Evolutionary conservation across 37 sponge, comb jelly and placozoan species (phyloP).

Genomic region (Crambe crambe): DNA sequence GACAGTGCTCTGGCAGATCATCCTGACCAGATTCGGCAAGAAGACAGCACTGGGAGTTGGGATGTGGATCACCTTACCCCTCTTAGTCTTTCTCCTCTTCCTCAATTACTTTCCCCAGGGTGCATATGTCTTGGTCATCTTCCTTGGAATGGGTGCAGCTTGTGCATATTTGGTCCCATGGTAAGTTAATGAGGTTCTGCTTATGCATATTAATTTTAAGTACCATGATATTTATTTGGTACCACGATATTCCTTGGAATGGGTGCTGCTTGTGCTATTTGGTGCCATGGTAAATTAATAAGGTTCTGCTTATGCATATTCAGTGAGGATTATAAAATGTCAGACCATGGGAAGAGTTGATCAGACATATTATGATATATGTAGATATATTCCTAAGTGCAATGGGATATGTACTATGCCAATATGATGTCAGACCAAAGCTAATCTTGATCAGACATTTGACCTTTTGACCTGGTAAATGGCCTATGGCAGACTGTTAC

Average conservation of each 20-base stretch:
- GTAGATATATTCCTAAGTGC: too few relatives aligned
- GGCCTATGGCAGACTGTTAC: too few relatives aligned
- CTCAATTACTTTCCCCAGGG: slow-evolving; percentile 16
- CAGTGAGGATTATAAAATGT: too few relatives aligned
- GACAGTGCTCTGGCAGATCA: slow-evolving; percentile 81
- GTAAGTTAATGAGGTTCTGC: slow-evolving; percentile 56
- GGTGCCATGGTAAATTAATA: too few relatives aligned
- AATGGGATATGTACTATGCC: too few relatives aligned
- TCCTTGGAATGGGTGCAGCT: slow-evolving; percentile 69
- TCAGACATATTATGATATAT: too few relatives aligned
- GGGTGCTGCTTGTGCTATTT: slow-evolving; percentile 54
- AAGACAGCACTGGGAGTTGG: slow-evolving; percentile 62
- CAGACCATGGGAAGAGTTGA: too few relatives aligned
- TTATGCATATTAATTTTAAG: too few relatives aligned
- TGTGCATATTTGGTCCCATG: slow-evolving; percentile 81
- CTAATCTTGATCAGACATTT: too few relatives aligned
- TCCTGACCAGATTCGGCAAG: slow-evolving; percentile 70
- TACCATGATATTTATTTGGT: neutral
- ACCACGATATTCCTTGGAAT: slow-evolving; percentile 40
- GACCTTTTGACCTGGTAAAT: too few relatives aligned
- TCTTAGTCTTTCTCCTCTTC: slow-evolving; percentile 29
- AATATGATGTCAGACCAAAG: too few relatives aligned
- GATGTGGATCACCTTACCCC: slow-evolving; percentile 51
- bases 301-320: too few relatives aligned
- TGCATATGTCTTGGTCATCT: slow-evolving; percentile 38